A percentile compares a stretch with the other conserved stretches of the same genome.
phyloP scores from a whole-genome alignment of 2,113 vertebrate species.

The Albula glossodonta region DNA sequence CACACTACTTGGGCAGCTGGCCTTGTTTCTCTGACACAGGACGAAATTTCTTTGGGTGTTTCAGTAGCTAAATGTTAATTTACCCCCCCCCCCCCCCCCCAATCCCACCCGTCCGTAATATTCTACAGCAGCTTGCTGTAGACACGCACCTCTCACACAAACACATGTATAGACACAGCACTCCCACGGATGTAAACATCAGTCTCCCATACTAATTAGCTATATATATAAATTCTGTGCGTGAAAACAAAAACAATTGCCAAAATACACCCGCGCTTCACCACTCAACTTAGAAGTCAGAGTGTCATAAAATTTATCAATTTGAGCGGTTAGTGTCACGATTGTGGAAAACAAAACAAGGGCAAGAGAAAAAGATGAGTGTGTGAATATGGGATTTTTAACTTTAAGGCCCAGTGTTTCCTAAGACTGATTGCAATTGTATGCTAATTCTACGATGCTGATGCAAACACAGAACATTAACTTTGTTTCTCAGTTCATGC shows the following conservation, averaged over 20 bases:
- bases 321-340: background rate
- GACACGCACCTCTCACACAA: background rate
- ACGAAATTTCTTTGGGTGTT: conserved; percentile 57
- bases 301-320: background rate
- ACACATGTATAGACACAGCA: conserved; percentile 31
- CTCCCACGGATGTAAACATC: conserved; percentile 22
- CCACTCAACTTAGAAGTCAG: background rate
- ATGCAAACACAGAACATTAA: background rate
- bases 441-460: background rate
- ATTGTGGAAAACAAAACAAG: background rate
- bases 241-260: background rate
- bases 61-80: conserved; percentile 28
- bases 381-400: background rate
- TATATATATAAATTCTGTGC: background rate
- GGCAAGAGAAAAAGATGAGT: background rate
- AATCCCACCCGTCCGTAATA: background rate
- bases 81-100: background rate
- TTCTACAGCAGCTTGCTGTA: conserved; percentile 12
- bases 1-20: background rate
- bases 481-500: background rate
- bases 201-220: conserved; percentile 11
- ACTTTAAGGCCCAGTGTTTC: background rate
- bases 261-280: background rate
- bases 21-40: background rate
- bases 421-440: background rate